Conservation (phyloP, 1,140 invertebrate genomes). For the Acromyrmex charruanus region DNA sequence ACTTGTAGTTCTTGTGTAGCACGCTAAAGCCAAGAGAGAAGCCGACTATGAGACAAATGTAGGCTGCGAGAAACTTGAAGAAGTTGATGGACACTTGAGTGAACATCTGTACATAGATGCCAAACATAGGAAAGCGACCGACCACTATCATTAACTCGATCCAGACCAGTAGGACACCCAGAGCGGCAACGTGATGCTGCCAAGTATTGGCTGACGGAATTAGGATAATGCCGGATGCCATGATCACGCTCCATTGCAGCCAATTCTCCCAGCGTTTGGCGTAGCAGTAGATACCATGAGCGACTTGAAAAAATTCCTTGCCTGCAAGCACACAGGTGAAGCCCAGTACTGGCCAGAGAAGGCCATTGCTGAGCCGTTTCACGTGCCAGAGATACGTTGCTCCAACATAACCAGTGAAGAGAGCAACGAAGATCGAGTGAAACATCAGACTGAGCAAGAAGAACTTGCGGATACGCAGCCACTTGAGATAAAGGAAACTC, state of each 20-base stretch:
- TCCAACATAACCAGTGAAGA: conserved; percentile 91
- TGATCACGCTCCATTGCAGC: conserved; percentile 92
- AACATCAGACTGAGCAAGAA: conserved; percentile 93
- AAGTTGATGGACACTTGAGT: conserved; percentile 94
- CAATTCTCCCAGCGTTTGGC: conserved; percentile 94
- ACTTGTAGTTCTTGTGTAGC: conserved; percentile 91
- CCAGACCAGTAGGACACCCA: conserved; percentile 93
- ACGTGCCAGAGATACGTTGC: conserved; percentile 86
- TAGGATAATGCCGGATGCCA: conserved; percentile 88
- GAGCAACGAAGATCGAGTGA: conserved; percentile 91
- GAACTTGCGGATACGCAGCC: conserved; percentile 93
- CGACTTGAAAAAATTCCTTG: conserved; percentile 92
- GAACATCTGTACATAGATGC: conserved; percentile 95
- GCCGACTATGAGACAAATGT: conserved; percentile 92
- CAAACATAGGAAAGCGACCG: conserved; percentile 94
- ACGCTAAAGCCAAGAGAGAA: conserved; percentile 93
- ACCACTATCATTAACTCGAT: conserved; percentile 94
- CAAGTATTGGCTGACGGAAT: conserved; percentile 84
- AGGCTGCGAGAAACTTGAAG: conserved; percentile 93
- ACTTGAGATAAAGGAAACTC: conserved; percentile 93
- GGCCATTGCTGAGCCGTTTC: conserved; percentile 87
- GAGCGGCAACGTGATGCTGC: conserved; percentile 93
- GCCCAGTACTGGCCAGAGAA: conserved; percentile 86
- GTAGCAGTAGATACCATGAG: conserved; percentile 90
- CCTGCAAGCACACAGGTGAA: conserved; percentile 88